Evolutionary conservation across 2,888 invertebrate species (phyloP), one percentile per base, ranked within the genome.

Genomic region (Mythimna loreyi): DNA sequence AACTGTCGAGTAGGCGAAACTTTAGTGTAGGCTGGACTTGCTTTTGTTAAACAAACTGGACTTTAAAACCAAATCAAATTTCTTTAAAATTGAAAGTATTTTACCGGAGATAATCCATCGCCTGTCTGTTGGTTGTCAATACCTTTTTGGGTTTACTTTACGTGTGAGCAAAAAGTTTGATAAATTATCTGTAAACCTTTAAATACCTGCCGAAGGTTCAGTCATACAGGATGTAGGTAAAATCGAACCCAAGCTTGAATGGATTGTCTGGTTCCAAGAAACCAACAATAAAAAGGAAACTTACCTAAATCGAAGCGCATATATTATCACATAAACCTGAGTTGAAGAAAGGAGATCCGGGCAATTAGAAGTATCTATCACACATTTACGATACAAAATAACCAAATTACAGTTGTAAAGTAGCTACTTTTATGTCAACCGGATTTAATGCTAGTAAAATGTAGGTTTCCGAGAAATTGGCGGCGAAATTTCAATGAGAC

Each of bases 401-500:
- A 6, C n/a, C n/a, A 61, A 57, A 49, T 49, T 43, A 57, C 28
- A 23, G 30, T 67, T 52, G 50, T 73, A 40, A 43, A 64, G 52
- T 61, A 40, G 60, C 47, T 19, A 36, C 49, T 21, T 19, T 47
- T 13, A 40, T 33, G 23, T 33, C 53, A 45, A 43, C 43, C 60
- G 43, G 49, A 49, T 74, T 61, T 40, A 36, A 50, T 55, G 16
- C 59, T 16, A 16, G 23, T 56, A 49, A 75, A 73, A 62, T 50
- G 50, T 59, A 25, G 53, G 28, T 52, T 81, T 60, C 62, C 13
- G 6, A 63, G 72, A 66, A 80, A 56, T 53, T 33, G 25, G 19
- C 81, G 77, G 82, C 63, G 30, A 71, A 56, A 71, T 71, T 67
- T 78, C 77, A 81, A 78, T 63, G 56, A 76, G 33, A 53, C 28